Evolutionary conservation across 1,140 invertebrate species (phyloP), one percentile per base, ranked within the genome.

Genomic region (Colletes gigas): DNA sequence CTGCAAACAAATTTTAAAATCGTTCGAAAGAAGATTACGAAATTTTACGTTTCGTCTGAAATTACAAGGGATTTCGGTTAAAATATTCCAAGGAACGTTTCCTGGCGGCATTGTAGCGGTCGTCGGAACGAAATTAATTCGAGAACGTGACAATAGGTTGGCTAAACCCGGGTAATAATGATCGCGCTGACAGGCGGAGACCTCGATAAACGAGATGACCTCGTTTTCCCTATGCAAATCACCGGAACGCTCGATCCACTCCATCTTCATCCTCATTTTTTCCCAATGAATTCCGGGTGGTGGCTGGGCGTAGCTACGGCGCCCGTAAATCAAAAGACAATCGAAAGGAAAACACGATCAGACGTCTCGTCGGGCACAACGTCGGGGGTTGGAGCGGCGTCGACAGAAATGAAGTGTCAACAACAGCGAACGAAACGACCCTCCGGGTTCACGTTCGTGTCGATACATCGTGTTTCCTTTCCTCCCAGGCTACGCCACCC

Each of bases 331-430:
- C 76, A 78, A 82, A 73, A 77, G 73, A 73, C 73, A 67, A 82
- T 79, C 60, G 83, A 81, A 83, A 70, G 60, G 57, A 67, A 84
- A 84, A 84, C 84, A 66, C 78, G 78, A 85, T 65, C 68, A 63
- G 76, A 63, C 68, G 54, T 17, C 14, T 17, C 39, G 12, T 12
- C 8, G 5, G 21, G 17, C 15, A 7, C 12, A 2, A 30, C 30
- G 30, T 6, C 17, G 14, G 10, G 19, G 19, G 8, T 15, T 3
- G 15, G 5, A 19, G 67, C 3, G 52, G 14, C n/a, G 54, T 5
- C 71, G 78, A 41, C 70, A 66, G 78, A 59, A 79, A 75, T 60
- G 62, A 74, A 74, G 62, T 80, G 76, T 74, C 71, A 80, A 80
- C 70, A 66, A 52, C 78, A 72, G 52, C 12, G 15, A 47, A n/a